Evolutionary conservation across 1,140 invertebrate species (phyloP).

Genomic region (Zaprionus vittiger): DNA sequence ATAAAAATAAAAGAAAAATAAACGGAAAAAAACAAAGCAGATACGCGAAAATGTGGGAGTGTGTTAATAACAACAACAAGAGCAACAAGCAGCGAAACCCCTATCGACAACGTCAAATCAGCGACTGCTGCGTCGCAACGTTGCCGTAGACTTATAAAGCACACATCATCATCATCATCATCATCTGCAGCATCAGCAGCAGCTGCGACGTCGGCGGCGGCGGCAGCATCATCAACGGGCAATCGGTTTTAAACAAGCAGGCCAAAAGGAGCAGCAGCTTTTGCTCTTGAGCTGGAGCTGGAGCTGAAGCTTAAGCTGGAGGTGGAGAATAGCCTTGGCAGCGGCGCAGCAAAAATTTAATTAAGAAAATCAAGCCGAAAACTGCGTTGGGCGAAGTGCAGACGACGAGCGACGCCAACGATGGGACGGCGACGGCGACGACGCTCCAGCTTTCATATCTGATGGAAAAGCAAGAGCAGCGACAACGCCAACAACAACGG

Average conservation of each 20-base stretch:
- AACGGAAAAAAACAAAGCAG: conserved; percentile 25
- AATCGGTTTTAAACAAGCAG: conserved; percentile 50
- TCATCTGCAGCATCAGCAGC: conserved; percentile 34
- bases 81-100: conserved; percentile 48
- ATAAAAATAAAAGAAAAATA: conserved; percentile 5
- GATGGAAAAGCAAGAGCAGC: conserved; percentile 73
- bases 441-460: conserved; percentile 81
- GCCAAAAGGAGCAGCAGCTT: conserved; percentile 36
- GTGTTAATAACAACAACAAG: conserved; percentile 77
- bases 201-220: background rate
- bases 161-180: conserved; percentile 75
- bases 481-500: conserved; percentile 48
- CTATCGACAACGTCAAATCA: conserved; percentile 72
- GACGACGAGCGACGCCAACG: conserved; percentile 66
- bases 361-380: conserved; percentile 82
- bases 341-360: conserved; percentile 80
- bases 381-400: conserved; percentile 64
- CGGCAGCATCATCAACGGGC: conserved; percentile 50
- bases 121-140: conserved; percentile 59
- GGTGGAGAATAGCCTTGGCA: conserved; percentile 62
- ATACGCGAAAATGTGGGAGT: conserved; percentile 68
- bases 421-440: conserved; percentile 65
- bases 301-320: conserved; percentile 20
- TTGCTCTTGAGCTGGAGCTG: background rate
- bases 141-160: conserved; percentile 73